Conservation (phyloP, 2,888 invertebrate genomes). For the Euplexia lucipara region DNA sequence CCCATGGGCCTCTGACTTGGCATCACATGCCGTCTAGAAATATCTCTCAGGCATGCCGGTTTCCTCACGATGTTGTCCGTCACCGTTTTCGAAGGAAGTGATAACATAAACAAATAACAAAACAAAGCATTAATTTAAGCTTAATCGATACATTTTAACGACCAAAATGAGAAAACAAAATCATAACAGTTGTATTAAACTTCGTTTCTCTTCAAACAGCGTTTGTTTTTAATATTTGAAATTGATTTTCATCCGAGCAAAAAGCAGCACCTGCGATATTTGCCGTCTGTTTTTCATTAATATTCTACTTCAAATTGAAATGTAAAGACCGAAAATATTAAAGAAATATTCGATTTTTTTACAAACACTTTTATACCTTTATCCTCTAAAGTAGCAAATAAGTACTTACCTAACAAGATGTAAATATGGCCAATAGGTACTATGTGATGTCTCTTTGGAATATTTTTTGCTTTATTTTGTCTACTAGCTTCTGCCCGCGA, state of each 20-base stretch:
- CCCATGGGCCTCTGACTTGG: too few species aligned
- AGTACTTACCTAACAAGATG: not conserved
- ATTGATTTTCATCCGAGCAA: slow-evolving; percentile 57
- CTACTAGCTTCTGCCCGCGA: too few species aligned
- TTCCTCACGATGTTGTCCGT: too few species aligned
- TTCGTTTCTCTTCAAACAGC: slow-evolving; percentile 28
- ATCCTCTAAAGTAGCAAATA: not conserved
- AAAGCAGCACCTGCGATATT: slow-evolving; percentile 55
- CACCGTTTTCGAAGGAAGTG: too few species aligned
- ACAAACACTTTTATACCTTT: slow-evolving; percentile 13
- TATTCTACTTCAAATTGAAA: slow-evolving; percentile 53
- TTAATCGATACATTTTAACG: not conserved
- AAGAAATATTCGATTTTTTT: slow-evolving; percentile 41
- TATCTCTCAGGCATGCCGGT: too few species aligned
- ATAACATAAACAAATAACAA: too few species aligned
- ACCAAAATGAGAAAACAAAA: slow-evolving; percentile 35
- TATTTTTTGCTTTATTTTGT: too few species aligned
- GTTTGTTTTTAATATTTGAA: slow-evolving; percentile 59
- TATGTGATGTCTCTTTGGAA: not conserved
- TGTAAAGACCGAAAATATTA: slow-evolving; percentile 33
- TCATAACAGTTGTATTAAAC: slow-evolving; percentile 28
- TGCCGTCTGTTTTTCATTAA: slow-evolving; percentile 58
- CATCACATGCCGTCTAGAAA: too few species aligned
- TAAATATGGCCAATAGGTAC: too few species aligned
- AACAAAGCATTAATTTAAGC: slow-evolving; percentile 1